Base-by-base conservation (phyloP, 1,140 invertebrate species). In the Microvelia longipes region DNA sequence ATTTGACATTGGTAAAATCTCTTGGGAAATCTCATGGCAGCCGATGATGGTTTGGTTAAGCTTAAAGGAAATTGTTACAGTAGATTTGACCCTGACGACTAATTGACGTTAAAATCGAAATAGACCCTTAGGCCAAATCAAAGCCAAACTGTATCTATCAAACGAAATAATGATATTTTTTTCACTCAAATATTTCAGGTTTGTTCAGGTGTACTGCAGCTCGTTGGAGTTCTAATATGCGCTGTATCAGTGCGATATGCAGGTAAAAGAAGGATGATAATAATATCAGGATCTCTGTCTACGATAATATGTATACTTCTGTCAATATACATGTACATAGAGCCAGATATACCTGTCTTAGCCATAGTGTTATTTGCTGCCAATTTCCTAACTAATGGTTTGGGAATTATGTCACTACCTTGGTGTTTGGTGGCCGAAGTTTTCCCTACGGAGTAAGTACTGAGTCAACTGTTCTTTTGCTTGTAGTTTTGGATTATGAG, bases 341-440 rank as follows among this genome's bases (percentile, higher is more conserved):
- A 14, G 24, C 62, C 62, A 2, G 15, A 64, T 25, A 29, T 69
- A 15, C 69, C 71, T 25, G 70, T 69, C 66, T 68, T 73, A 1
- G 74, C 75, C 13, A 27, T 74, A 2, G 62, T 72, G 0, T 60
- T 76, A 0, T 75, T 75, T 29, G 66, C 67, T 24, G 14, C 15
- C 0, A 64, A 75, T 1, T 76, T 72, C 61, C 75, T 73, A 29
- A 69, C 27, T 29, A 70, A 68, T 0, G 74, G 70, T 63, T 19
- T 76, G 13, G 75, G 75, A 0, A 72, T 76, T 28, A 69, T 66
- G 26, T 67, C 72, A 14, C 69, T 76, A 25, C 75, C 75, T 29
- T 76, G 75, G 75, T 68, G 73, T 19, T 61, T 76, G 24, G 28
- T 76, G 24, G 71, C 73, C n/a, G 75, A 76, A 69, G 71, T 76